Conservation (phyloP, 1,140 invertebrate genomes). For the Mya arenaria region DNA sequence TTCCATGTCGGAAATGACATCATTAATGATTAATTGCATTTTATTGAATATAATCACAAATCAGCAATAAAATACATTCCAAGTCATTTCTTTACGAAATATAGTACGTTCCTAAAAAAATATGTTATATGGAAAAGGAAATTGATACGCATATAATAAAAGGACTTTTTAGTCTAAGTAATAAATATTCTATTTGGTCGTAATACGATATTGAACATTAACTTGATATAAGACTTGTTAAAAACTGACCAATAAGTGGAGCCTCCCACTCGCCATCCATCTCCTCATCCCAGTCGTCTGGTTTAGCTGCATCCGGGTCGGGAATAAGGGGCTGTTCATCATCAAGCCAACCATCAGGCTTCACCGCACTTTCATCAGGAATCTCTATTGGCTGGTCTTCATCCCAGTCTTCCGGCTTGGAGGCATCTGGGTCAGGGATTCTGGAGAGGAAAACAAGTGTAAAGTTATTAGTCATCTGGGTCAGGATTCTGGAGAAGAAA, state of each 20-base stretch:
- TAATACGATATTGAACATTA: too few relatives aligned
- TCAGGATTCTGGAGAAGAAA: neutral
- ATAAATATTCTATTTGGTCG: too few relatives aligned
- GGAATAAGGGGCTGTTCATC: conserved; percentile 94
- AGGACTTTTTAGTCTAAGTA: too few relatives aligned
- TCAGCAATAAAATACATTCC: too few relatives aligned
- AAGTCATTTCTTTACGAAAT: too few relatives aligned
- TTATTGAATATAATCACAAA: too few relatives aligned
- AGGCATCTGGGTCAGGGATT: conserved; percentile 92
- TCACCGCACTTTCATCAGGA: conserved; percentile 77
- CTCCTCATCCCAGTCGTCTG: conserved; percentile 97
- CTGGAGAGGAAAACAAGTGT: conserved; percentile 69
- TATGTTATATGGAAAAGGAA: too few relatives aligned
- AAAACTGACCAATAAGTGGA: conserved; percentile 87
- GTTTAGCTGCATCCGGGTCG: conserved; percentile 93
- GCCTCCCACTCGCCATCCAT: conserved; percentile 99
- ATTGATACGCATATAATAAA: too few relatives aligned
- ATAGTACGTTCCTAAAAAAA: too few relatives aligned
- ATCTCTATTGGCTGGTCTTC: conserved; percentile 79
- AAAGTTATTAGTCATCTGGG: neutral
- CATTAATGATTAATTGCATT: too few relatives aligned
- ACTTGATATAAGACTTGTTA: too few relatives aligned
- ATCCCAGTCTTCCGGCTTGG: conserved; percentile 94
- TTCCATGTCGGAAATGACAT: too few relatives aligned
- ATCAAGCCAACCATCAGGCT: conserved; percentile 85